Evolutionary conservation across 2,797 vertebrate species (phyloP), one percentile per base, ranked within the genome.

Genomic region (Cryptoblepharus egeriae): DNA sequence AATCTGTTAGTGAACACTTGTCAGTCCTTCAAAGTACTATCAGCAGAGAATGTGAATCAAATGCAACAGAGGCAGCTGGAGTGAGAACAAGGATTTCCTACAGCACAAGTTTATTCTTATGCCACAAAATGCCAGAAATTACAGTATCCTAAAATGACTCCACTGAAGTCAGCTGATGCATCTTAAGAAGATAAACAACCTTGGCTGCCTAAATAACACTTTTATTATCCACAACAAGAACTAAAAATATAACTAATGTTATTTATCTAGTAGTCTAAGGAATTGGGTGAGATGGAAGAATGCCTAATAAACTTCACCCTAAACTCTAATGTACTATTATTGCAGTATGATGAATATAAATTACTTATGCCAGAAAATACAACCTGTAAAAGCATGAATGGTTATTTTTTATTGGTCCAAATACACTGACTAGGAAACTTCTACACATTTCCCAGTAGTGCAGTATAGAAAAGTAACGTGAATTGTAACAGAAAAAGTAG

Each of bases 1-100:
- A 1, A 1, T 22, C 0, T 0, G 0, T 0, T 73, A 18, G 61
- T 57, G 49, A 81, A 65, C 72, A 28, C 26, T 76, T 71, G 5
- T 0, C 75, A 68, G 45, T 81, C 57, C 73, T 72, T 30, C 18
- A 75, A 57, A 37, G 2, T 13, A 11, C 32, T 74, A 1, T 28
- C 49, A 58, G 75, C 5, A 0, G 2, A 65, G 1, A n/a, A 78
- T 57, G 65, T 70, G 8, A 45, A 20, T 8, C 61, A 71, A 68
- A 88, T 67, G 70, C 28, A 77, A 76, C 77, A 32, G 0, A 8
- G 3, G 80, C 2, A 28, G 70, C 64, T 12, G 3, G 39, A 26
- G 11, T 75, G 0, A n/a, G 15, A 63, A 42, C 55, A 63, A 0
- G 52, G 1, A n/a, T 26, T 71, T 85, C 49, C 67, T 68, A 24